Evolutionary conservation across 2,113 vertebrate genomes (phyloP).

Genomic region (Muntiacus muntjak): DNA sequence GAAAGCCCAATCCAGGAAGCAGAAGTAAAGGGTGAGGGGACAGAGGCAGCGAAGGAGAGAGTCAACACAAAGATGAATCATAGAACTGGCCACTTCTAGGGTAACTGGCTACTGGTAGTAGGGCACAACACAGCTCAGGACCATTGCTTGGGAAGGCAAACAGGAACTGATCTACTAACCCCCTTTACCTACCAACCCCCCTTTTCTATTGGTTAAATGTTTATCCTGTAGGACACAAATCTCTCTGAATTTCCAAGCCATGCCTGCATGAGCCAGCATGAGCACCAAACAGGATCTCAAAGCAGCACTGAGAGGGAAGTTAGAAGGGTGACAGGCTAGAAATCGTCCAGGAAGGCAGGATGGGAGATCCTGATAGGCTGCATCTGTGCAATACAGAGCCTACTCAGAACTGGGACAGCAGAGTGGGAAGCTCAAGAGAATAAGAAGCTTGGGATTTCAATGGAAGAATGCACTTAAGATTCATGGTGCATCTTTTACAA

Average conservation of each 20-base stretch:
- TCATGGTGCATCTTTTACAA: background rate
- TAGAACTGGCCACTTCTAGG: no score
- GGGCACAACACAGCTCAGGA: no score
- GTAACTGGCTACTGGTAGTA: background rate
- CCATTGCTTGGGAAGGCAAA: background rate
- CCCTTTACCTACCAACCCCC: background rate
- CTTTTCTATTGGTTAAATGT: background rate
- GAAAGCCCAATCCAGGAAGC: background rate
- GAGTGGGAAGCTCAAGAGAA: background rate
- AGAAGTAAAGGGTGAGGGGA: background rate
- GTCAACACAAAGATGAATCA: background rate
- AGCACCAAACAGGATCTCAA: background rate
- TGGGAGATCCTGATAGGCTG: no score
- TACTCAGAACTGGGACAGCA: background rate
- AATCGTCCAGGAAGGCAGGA: rapidly evolving
- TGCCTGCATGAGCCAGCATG: background rate
- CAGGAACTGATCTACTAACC: background rate
- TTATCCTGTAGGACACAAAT: background rate
- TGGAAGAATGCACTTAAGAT: background rate
- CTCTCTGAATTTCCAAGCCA: background rate
- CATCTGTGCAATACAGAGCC: background rate
- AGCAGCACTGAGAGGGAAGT: background rate
- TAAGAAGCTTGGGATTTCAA: background rate
- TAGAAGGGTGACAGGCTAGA: rapidly evolving
- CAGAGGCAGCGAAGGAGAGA: background rate